Evolutionary conservation across 37 sponge, comb jelly and placozoan genomes (phyloP).

Genomic region (Spongia lamella): DNA sequence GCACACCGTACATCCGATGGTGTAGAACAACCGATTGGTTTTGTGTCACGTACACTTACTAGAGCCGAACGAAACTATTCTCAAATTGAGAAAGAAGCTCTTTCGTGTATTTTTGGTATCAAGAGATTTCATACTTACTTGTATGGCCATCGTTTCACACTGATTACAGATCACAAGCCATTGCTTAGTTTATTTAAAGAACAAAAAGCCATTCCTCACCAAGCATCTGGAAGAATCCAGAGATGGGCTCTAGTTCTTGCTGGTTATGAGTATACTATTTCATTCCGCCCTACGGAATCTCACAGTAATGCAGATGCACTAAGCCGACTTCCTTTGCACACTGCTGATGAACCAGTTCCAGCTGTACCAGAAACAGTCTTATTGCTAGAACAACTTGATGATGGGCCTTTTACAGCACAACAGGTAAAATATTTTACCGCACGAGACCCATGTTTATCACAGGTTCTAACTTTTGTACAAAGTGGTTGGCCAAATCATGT

Average conservation of each 20-base stretch:
- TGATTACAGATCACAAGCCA: conserved; percentile 12
- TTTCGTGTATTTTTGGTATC: neutral
- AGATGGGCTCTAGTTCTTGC: neutral
- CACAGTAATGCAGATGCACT: conserved; percentile 19
- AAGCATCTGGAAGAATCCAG: neutral
- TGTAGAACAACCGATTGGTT: conserved; percentile 30
- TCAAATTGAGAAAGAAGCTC: conserved; percentile 12
- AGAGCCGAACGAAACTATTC: conserved; percentile 6
- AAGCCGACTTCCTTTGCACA: neutral
- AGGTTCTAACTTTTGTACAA: neutral
- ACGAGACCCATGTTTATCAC: neutral
- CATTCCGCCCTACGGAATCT: neutral
- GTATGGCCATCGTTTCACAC: neutral
- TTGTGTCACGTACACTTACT: conserved; percentile 28
- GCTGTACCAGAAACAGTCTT: neutral
- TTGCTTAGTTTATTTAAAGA: neutral
- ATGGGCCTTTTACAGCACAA: neutral
- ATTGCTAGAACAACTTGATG: neutral
- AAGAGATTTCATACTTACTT: neutral
- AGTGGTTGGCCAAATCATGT: neutral
- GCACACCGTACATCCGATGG: conserved; percentile 22
- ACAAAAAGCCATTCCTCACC: neutral
- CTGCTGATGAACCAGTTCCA: neutral
- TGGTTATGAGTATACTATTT: conserved; percentile 2
- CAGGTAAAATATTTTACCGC: neutral